phyloP scores from a whole-genome alignment of 53 echinoderm and acorn worm genomes.

The Patiria pectinifera region DNA sequence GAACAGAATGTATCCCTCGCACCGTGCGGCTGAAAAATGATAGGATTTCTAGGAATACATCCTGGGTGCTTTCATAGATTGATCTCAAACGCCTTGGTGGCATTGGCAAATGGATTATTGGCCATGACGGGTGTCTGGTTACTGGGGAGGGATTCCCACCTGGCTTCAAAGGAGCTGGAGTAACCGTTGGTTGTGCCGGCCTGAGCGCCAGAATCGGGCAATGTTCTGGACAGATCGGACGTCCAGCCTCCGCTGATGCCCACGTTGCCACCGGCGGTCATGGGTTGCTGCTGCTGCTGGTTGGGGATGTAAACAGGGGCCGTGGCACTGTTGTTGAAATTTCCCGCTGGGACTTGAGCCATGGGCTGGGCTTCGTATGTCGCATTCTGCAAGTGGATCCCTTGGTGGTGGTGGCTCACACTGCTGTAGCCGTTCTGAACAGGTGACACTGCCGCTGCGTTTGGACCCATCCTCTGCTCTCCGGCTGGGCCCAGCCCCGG shows the following conservation, averaged over 20 bases:
- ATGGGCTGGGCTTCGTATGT: constrained; percentile 31
- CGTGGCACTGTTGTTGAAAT: constrained; percentile 77
- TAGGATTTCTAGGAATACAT: constrained; percentile 19
- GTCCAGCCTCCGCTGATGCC: constrained; percentile 91
- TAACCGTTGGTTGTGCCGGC: constrained; percentile 42
- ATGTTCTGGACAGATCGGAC: constrained; percentile 87
- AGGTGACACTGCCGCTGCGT: constrained; percentile 54
- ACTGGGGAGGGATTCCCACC: constrained; percentile 70
- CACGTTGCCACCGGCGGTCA: constrained; percentile 41
- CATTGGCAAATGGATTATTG: constrained; percentile 85
- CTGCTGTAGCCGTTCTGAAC: constrained; percentile 76
- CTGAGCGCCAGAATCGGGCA: constrained; percentile 70
- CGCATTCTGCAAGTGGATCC: constrained; percentile 36
- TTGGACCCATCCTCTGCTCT: constrained; percentile 44
- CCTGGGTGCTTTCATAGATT: constrained; percentile 77
- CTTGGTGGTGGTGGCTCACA: constrained; percentile 29
- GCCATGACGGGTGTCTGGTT: constrained; percentile 46
- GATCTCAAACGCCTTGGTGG: constrained; percentile 95
- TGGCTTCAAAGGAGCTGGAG: constrained; percentile 72
- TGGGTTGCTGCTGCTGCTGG: constrained; percentile 16
- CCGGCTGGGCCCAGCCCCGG: constrained; percentile 24
- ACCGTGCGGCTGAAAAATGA: background rate
- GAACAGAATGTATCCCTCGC: background rate
- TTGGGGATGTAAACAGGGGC: constrained; percentile 48
- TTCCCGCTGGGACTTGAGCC: background rate